Evolutionary conservation across 2,113 vertebrate genomes (phyloP).

Genomic region (Pomatorhinus ruficollis): DNA sequence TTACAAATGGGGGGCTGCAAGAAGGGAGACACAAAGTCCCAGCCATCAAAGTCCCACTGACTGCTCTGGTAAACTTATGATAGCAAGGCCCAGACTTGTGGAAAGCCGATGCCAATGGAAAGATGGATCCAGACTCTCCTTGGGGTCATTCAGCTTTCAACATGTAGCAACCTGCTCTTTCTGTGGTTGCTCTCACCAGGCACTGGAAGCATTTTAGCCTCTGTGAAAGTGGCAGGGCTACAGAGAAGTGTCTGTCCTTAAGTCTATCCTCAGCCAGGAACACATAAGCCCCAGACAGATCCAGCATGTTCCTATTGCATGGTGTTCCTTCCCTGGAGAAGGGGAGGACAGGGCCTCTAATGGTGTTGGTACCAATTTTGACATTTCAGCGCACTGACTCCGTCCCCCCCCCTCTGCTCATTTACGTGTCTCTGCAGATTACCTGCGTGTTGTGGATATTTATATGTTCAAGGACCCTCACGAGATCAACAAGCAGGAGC

Average conservation of each 20-base stretch:
- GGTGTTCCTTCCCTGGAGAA: neutral
- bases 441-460: conserved; percentile 77
- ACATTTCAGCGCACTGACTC: neutral
- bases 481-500: conserved; percentile 81
- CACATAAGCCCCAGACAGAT: neutral
- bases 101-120: neutral
- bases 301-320: neutral
- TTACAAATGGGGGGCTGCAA: neutral
- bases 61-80: neutral
- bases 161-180: fast-evolving
- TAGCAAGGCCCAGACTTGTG: neutral
- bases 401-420: neutral
- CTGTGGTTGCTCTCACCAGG: neutral
- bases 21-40: neutral
- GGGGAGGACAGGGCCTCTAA: neutral
- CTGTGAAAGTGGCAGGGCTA: neutral
- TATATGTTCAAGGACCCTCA: conserved; percentile 76
- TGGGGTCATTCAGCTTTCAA: neutral
- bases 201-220: neutral
- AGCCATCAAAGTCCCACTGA: neutral
- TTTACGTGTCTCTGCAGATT: conserved; percentile 71
- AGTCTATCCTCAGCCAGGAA: neutral
- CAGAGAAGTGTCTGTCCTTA: neutral
- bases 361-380: neutral
- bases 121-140: neutral